A percentile compares a stretch with the other conserved stretches of the same genome.
phyloP scores from a whole-genome alignment of 2,113 vertebrate genomes.

The Sapayoa aenigma region DNA sequence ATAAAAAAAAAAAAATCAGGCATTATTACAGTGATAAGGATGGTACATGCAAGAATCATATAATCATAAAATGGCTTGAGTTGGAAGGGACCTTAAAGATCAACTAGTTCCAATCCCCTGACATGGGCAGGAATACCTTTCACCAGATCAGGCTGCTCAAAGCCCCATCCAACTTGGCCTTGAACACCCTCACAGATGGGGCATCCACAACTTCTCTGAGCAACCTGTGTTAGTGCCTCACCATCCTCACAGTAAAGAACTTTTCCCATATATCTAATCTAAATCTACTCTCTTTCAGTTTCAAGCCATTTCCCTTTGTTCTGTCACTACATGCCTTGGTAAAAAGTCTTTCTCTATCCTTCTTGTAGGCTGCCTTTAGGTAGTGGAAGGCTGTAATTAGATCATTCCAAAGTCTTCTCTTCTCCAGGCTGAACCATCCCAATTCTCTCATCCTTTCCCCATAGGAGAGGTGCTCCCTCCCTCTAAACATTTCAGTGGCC shows the following conservation, averaged over 20 bases:
- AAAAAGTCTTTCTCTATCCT: neutral
- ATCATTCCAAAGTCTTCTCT: neutral
- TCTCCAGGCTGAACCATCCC: neutral
- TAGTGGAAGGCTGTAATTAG: neutral
- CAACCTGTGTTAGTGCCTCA: neutral
- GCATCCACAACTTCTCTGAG: neutral
- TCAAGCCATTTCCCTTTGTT: neutral
- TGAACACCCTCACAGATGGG: neutral
- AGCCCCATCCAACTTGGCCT: neutral
- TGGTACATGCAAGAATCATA: neutral
- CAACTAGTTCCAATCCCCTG: neutral
- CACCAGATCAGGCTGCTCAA: neutral
- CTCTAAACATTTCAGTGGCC: neutral
- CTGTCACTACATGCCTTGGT: neutral
- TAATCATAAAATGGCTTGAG: neutral
- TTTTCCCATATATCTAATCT: neutral
- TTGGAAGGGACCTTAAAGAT: neutral
- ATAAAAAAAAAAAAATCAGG: neutral
- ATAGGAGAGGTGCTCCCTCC: neutral
- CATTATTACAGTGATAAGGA: neutral
- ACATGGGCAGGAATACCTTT: neutral
- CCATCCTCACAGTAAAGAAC: neutral
- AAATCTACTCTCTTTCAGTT: neutral
- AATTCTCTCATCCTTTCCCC: neutral
- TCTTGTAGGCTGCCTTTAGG: neutral